Evolutionary conservation across 2,113 vertebrate genomes (phyloP).

Genomic region (Opisthocomus hoazin): DNA sequence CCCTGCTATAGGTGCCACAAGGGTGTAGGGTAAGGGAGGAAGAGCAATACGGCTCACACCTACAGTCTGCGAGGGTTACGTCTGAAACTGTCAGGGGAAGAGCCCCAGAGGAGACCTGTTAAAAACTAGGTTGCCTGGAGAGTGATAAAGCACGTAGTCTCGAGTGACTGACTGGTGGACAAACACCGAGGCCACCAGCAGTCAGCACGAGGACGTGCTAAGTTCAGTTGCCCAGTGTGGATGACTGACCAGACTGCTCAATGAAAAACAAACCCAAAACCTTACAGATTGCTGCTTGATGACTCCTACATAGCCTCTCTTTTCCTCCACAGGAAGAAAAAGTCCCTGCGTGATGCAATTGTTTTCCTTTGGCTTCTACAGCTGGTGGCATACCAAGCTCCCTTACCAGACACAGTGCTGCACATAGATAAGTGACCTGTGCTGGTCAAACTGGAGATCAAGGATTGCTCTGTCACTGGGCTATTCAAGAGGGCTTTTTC

Average conservation of each 20-base stretch:
- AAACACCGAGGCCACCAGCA: not conserved
- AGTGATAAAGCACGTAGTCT: not conserved
- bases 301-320: not conserved
- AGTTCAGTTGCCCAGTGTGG: not conserved
- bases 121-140: not conserved
- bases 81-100: not conserved
- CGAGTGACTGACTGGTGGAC: not conserved
- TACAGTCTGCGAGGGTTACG: not conserved
- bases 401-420: not conserved
- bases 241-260: not conserved
- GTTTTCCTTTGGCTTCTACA: not conserved
- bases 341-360: not conserved
- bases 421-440: not conserved
- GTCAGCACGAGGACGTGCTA: fast-evolving
- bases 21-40: not conserved
- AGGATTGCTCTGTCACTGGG: not conserved
- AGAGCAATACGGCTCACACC: not conserved
- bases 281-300: not conserved
- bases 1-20: not conserved
- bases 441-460: not conserved
- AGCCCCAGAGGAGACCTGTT: not conserved
- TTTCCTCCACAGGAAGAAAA: not conserved
- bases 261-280: not conserved
- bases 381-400: not conserved
- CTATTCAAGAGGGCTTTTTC: not conserved